These are phyloP conservation scores for Pseudomyrmex cubaensis DNA, from an alignment of 1,140 invertebrate species.

Conservation along the genomic window DNA sequence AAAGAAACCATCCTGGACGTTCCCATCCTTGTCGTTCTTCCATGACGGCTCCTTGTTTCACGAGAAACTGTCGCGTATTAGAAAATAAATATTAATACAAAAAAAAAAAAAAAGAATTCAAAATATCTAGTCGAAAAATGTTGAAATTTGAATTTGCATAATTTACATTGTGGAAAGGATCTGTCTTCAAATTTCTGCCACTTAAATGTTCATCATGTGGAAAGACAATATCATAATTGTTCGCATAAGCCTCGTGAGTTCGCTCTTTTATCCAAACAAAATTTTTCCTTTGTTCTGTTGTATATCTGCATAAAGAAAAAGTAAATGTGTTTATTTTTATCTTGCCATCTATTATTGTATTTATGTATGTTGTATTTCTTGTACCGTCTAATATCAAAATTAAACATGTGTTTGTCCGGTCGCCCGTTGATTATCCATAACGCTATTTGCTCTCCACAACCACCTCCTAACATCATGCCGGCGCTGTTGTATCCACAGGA, in stretches of 20 bases:
- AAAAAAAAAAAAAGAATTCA: slow-evolving; percentile 16
- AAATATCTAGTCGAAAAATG: slow-evolving; percentile 35
- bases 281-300: slow-evolving; percentile 88
- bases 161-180: slow-evolving; percentile 89
- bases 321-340: slow-evolving; percentile 1
- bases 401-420: slow-evolving; percentile 93
- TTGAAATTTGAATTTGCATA: background rate
- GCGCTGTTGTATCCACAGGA: slow-evolving; percentile 95
- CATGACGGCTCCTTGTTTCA: slow-evolving; percentile 92
- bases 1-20: slow-evolving; percentile 91
- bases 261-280: slow-evolving; percentile 91
- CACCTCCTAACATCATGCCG: slow-evolving; percentile 96
- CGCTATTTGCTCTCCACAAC: slow-evolving; percentile 93
- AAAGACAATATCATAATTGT: slow-evolving; percentile 94
- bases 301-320: slow-evolving; percentile 86
- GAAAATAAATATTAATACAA: slow-evolving; percentile 16
- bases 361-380: slow-evolving; percentile 14
- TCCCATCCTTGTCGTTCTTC: slow-evolving; percentile 95
- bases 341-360: slow-evolving; percentile 87
- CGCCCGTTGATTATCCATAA: slow-evolving; percentile 93
- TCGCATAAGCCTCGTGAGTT: slow-evolving; percentile 94
- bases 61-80: slow-evolving; percentile 84
- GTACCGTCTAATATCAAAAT: slow-evolving; percentile 91
- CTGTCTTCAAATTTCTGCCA: slow-evolving; percentile 90
- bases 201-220: slow-evolving; percentile 94